Percentiles rank a stretch among this genome's conserved stretches.
phyloP scores from a whole-genome alignment of 2,113 vertebrate species.

The Toxostoma redivivum region DNA sequence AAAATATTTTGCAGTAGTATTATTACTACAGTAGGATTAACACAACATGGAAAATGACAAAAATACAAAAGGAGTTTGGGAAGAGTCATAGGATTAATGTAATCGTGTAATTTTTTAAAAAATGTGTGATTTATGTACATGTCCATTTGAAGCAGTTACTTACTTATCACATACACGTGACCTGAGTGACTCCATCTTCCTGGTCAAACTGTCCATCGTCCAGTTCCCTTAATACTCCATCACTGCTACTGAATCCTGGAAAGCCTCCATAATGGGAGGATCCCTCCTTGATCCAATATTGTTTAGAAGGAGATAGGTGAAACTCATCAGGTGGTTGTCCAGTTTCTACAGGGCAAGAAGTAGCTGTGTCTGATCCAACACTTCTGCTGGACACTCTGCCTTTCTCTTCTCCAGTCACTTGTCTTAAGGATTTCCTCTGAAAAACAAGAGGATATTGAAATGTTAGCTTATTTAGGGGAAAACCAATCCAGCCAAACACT shows the following conservation, averaged over 20 bases:
- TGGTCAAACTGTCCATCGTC: constrained; percentile 91
- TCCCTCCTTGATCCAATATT: constrained; percentile 56
- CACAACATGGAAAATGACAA: background rate
- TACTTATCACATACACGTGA: constrained; percentile 89
- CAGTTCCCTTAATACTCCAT: constrained; percentile 81
- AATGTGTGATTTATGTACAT: constrained; percentile 33
- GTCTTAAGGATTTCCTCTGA: constrained; percentile 70
- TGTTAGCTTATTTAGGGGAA: background rate
- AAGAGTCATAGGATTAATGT: background rate
- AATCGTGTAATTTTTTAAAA: background rate
- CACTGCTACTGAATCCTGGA: constrained; percentile 78
- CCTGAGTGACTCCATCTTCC: constrained; percentile 92
- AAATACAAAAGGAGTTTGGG: background rate
- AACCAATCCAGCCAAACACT: background rate
- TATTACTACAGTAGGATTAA: constrained; percentile 44
- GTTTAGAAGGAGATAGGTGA: constrained; percentile 9
- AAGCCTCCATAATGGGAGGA: constrained; percentile 67
- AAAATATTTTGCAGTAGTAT: constrained; percentile 18
- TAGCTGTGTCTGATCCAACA: constrained; percentile 45
- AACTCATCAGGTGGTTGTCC: background rate
- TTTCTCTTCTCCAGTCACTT: constrained; percentile 54
- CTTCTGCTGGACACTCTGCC: constrained; percentile 53
- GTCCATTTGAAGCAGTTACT: background rate
- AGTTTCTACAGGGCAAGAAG: background rate
- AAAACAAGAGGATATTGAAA: constrained; percentile 32